Evolutionary conservation across 2,797 vertebrate genomes (phyloP).

Genomic region (Anguilla megastoma): DNA sequence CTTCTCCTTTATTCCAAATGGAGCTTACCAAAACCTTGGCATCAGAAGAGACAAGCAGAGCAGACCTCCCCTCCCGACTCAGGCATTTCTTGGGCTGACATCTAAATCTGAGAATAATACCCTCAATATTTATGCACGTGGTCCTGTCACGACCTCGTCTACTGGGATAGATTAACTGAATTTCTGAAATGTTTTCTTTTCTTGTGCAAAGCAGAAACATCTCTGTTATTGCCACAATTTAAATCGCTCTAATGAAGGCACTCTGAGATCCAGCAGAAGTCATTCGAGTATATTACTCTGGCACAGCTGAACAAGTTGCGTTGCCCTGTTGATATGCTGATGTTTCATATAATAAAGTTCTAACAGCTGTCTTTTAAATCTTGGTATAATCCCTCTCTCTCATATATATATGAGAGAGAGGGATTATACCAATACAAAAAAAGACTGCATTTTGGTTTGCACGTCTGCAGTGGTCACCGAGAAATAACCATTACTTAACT

Average conservation of each 20-base stretch:
- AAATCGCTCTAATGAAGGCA: slow-evolving; percentile 46
- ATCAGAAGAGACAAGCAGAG: slow-evolving; percentile 32
- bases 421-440: neutral
- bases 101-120: slow-evolving; percentile 66
- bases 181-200: slow-evolving; percentile 65
- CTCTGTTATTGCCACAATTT: slow-evolving; percentile 41
- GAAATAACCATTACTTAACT: slow-evolving; percentile 30
- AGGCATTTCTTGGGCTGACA: slow-evolving; percentile 43
- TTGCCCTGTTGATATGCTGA: slow-evolving; percentile 27
- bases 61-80: slow-evolving; percentile 24
- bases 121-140: slow-evolving; percentile 63
- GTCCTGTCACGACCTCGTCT: slow-evolving; percentile 65
- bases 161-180: slow-evolving; percentile 64
- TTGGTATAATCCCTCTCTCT: too few species aligned
- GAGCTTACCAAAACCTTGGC: slow-evolving; percentile 32
- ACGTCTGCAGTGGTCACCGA: neutral
- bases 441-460: neutral
- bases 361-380: slow-evolving; percentile 23
- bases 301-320: neutral
- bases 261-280: slow-evolving; percentile 25
- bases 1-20: slow-evolving; percentile 28
- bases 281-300: slow-evolving; percentile 34
- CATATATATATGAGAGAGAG: neutral
- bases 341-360: neutral
- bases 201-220: slow-evolving; percentile 50